These are phyloP conservation scores for Amblyjoppa proteus DNA, from an alignment of 2,888 invertebrate species.

Conservation along the genomic window DNA sequence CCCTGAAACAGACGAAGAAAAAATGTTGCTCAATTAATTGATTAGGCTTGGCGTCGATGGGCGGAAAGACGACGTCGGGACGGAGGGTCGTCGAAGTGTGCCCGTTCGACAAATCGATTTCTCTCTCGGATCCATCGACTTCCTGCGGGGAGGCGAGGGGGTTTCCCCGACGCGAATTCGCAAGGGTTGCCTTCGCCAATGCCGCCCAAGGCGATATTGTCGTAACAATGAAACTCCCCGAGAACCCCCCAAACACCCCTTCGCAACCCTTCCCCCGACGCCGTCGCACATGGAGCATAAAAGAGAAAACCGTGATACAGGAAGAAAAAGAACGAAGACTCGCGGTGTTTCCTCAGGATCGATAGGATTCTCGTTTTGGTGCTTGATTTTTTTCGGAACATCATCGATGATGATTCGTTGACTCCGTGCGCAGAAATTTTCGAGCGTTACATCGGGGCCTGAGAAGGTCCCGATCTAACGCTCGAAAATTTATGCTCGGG, in stretches of 20 bases:
- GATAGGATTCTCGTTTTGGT: slow-evolving; percentile 30
- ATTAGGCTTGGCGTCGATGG: background rate
- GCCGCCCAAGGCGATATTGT: slow-evolving; percentile 83
- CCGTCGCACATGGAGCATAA: slow-evolving; percentile 39
- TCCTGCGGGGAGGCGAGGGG: slow-evolving; percentile 30
- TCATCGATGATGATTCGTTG: slow-evolving; percentile 4
- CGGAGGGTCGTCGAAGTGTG: background rate
- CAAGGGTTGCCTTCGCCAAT: slow-evolving; percentile 78
- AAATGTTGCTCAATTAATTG: slow-evolving; percentile 17
- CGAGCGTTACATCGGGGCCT: too few relatives aligned
- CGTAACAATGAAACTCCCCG: slow-evolving; percentile 80
- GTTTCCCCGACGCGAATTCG: slow-evolving; percentile 74
- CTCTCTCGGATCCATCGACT: slow-evolving; percentile 64
- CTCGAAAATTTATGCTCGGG: too few relatives aligned
- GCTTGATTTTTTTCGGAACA: background rate
- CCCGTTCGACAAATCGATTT: slow-evolving; percentile 46
- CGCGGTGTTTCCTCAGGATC: slow-evolving; percentile 22
- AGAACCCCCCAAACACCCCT: slow-evolving; percentile 24
- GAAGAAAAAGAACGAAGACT: slow-evolving; percentile 39
- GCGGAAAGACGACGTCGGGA: background rate
- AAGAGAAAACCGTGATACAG: slow-evolving; percentile 45
- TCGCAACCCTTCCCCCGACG: slow-evolving; percentile 43
- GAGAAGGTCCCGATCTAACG: too few relatives aligned
- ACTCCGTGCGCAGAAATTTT: too few relatives aligned
- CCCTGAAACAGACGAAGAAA: slow-evolving; percentile 76